Conservation (phyloP, 2,797 vertebrate species). For the Diceros bicornis region DNA sequence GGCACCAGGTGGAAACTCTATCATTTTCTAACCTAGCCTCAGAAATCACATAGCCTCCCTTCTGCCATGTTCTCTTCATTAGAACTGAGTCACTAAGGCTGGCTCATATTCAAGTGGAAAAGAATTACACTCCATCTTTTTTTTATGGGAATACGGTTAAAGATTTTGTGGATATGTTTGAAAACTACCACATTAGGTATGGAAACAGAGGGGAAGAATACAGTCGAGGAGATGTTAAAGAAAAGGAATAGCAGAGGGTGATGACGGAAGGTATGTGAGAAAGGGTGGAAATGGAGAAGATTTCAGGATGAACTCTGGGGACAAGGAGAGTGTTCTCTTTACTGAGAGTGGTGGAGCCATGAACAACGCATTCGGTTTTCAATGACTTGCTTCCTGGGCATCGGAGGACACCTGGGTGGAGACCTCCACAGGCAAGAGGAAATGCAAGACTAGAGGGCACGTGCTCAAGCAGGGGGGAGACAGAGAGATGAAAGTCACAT, state of each 20-base stretch:
- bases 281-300: not conserved
- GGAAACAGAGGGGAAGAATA: not conserved
- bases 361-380: not conserved
- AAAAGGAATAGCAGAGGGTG: not conserved
- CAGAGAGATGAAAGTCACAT: not conserved
- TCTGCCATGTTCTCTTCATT: not conserved
- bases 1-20: not conserved
- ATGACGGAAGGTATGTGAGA: rapidly evolving
- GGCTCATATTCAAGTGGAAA: not conserved
- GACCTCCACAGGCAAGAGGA: not conserved
- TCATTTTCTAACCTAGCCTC: not conserved
- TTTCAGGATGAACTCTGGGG: not conserved
- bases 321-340: not conserved
- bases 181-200: not conserved
- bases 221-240: not conserved
- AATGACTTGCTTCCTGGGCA: not conserved
- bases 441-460: not conserved
- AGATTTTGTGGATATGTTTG: not conserved
- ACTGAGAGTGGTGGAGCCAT: rapidly evolving
- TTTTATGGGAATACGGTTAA: not conserved
- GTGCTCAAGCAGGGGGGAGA: not conserved
- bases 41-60: not conserved
- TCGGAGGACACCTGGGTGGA: not conserved
- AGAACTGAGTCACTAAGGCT: not conserved
- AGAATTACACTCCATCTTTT: not conserved